Percentiles rank a stretch among this genome's conserved stretches.
Evolutionary conservation across 2,113 vertebrate species (phyloP).

Genomic region (Mohoua ochrocephala): DNA sequence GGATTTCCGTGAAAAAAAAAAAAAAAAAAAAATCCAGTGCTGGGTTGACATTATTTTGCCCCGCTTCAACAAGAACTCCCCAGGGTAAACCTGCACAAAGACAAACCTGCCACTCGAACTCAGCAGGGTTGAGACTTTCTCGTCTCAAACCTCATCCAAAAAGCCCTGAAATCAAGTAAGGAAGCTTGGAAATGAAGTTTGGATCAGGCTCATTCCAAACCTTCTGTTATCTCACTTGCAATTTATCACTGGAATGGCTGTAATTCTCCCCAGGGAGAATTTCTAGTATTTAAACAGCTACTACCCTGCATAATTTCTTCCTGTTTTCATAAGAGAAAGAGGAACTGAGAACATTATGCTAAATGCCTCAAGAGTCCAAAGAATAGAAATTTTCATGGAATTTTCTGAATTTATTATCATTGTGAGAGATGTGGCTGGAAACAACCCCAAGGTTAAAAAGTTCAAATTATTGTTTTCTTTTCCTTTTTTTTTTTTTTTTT

Average conservation of each 20-base stretch:
- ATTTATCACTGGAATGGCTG: slow-evolving; percentile 51
- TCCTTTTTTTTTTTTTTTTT: not conserved
- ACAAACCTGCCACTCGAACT: not conserved
- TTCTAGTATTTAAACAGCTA: slow-evolving; percentile 52
- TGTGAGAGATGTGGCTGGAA: not conserved
- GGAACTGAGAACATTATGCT: slow-evolving; percentile 32
- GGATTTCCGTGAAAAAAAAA: not conserved
- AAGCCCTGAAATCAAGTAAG: not conserved
- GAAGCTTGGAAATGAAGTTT: not conserved
- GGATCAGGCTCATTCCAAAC: not conserved
- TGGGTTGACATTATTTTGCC: not conserved
- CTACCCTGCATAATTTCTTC: slow-evolving; percentile 50
- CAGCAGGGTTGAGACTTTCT: not conserved
- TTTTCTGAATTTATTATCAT: slow-evolving; percentile 19
- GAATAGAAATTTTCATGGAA: not conserved
- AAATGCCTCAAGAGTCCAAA: slow-evolving; percentile 14
- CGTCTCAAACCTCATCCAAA: not conserved
- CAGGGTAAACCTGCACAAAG: not conserved
- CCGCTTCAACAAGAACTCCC: not conserved
- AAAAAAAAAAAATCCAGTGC: not conserved
- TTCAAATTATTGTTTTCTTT: not conserved
- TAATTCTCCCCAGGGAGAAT: slow-evolving; percentile 28
- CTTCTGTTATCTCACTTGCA: not conserved
- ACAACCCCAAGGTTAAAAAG: not conserved
- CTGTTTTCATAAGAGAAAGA: slow-evolving; percentile 29